Percentiles rank a stretch among this genome's conserved stretches.
These are phyloP conservation scores for Rissa tridactyla DNA, from an alignment of 2,113 vertebrate species.

Conservation along the genomic window DNA sequence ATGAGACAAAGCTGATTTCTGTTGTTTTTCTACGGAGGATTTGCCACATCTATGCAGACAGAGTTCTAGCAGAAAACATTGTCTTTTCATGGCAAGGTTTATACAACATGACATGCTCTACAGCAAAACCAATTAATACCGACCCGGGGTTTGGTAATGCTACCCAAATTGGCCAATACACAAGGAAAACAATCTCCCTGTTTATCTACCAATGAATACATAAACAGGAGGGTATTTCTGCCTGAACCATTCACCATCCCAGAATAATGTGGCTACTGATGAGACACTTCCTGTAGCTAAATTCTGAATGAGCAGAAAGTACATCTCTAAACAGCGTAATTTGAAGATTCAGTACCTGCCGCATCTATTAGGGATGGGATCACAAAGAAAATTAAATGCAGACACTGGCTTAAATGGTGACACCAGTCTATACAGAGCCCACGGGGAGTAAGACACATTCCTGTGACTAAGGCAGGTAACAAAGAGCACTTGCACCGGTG, in stretches of 20 bases:
- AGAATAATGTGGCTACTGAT: neutral
- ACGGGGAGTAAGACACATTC: neutral
- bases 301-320: neutral
- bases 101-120: neutral
- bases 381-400: neutral
- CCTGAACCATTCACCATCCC: neutral
- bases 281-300: neutral
- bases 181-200: neutral
- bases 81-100: neutral
- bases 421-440: neutral
- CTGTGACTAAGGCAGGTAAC: neutral
- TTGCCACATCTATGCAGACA: neutral
- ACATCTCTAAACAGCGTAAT: neutral
- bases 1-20: neutral
- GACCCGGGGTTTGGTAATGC: neutral
- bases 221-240: neutral
- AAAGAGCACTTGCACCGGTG: accelerated
- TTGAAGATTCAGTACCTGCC: neutral
- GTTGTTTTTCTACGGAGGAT: neutral
- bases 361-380: neutral
- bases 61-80: neutral
- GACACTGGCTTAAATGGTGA: neutral
- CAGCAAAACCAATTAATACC: neutral
- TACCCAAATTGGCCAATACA: neutral
- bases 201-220: neutral